Base-by-base conservation (phyloP, 1,140 invertebrate genomes). In the Halictus rubicundus region DNA sequence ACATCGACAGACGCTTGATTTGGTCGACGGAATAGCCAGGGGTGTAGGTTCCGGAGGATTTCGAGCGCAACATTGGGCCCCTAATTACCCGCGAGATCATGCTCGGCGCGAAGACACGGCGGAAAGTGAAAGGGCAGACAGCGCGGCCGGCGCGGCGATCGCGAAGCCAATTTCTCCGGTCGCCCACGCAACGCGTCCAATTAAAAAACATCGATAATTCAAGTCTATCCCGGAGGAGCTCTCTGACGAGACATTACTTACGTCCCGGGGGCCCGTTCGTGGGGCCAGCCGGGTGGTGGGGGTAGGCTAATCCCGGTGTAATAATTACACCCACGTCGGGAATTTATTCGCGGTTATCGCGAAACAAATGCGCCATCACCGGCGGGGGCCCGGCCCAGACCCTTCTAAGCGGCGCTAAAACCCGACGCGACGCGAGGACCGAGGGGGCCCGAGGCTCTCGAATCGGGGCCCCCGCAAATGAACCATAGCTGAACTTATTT, bases 401-500 rank as follows among this genome's bases (percentile, higher is more conserved):
- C 80, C 64, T 85, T 85, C 84, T 86, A 86, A 86, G 83, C 84
- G 84, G 83, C 83, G 84, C 84, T 86, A 86, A 86, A 82, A 86
- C 71, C 73, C 70, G 82, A 63, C 46, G 79, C 70, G 59, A 83
- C 73, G 70, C 49, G 54, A 52, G n/a, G 6, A 12, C 9, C 46
- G 60, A 59, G 65, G n/a, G 5, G 42, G 73, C 42, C 49, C 80
- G 9, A 69, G 68, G 52, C 21, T 9, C 54, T 6, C 6, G 54
- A 57, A 57, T 52, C 82, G 49, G 70, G 23, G 49, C 77, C 39
- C 39, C 68, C 71, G 37, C 82, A 85, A 90, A 88, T 80, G 82
- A 89, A 84, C 82, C 87, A 80, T 84, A 81, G 80, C 82, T 84
- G 84, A 88, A 88, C 87, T 86, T 88, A 83, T 86, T 87, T 80